A percentile compares a stretch with the other conserved stretches of the same genome.
Conservation (phyloP, 2,797 vertebrate genomes). For the Cyclura pinguis region DNA sequence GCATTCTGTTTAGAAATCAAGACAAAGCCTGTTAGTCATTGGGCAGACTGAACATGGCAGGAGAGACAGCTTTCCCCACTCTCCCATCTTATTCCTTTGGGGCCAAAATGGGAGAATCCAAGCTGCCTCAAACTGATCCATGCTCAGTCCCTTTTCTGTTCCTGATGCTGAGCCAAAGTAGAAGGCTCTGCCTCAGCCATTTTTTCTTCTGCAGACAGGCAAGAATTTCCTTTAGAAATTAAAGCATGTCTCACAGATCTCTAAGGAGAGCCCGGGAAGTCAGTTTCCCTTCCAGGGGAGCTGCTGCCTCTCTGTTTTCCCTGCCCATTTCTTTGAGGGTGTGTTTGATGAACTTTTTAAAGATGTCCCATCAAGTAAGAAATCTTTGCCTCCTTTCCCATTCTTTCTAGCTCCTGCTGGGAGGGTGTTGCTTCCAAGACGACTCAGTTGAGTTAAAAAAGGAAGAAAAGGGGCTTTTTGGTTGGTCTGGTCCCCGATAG, state of each 20-base stretch:
- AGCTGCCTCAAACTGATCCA: neutral
- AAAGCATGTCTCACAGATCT: too few relatives aligned
- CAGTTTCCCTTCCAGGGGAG: accelerated
- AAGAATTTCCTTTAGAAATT: neutral
- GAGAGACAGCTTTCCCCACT: neutral
- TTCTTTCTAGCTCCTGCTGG: neutral
- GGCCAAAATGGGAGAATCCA: neutral
- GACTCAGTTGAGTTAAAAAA: neutral
- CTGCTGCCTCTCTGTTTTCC: neutral
- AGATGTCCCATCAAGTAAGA: accelerated
- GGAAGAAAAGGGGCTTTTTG: neutral
- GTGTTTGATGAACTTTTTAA: too few relatives aligned
- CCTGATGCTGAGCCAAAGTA: neutral
- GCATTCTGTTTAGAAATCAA: neutral
- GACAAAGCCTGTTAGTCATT: neutral
- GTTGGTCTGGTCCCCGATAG: too few relatives aligned
- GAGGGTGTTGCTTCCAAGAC: neutral
- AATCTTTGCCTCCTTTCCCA: accelerated
- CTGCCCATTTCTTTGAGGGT: too few relatives aligned
- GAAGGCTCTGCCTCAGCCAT: neutral
- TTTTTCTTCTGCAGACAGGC: neutral
- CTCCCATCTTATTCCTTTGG: neutral
- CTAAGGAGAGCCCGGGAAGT: neutral
- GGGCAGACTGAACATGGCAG: neutral
- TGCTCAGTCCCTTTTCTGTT: too few relatives aligned